Conservation (phyloP, 2,113 vertebrate species). For the Gallinago paraguaiae region DNA sequence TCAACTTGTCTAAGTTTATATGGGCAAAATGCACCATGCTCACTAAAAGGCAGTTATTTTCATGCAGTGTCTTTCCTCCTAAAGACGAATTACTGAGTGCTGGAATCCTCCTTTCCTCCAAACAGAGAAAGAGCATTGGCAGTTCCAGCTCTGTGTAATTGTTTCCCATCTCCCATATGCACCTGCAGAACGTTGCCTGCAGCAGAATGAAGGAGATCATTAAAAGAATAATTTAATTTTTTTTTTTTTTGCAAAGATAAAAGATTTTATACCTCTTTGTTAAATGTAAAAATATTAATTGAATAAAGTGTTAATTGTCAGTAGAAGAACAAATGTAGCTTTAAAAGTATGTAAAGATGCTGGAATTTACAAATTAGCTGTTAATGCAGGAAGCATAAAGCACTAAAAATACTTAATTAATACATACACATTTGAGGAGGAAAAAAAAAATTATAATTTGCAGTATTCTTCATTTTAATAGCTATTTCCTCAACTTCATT, state of each 20-base stretch:
- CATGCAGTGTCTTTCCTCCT: background rate
- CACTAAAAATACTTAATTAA: background rate
- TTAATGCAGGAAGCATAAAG: background rate
- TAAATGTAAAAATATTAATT: background rate
- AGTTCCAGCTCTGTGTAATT: background rate
- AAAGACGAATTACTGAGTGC: background rate
- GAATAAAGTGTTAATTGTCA: background rate
- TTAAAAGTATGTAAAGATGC: background rate
- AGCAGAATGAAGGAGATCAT: background rate
- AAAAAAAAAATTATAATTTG: background rate
- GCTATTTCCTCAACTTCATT: background rate
- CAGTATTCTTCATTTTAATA: background rate
- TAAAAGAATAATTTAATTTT: background rate
- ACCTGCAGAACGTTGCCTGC: background rate
- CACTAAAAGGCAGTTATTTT: background rate
- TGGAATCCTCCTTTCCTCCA: background rate
- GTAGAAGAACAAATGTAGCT: background rate
- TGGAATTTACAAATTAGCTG: background rate
- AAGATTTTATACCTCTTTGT: background rate
- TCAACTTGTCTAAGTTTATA: background rate
- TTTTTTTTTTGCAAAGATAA: background rate
- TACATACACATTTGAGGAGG: background rate
- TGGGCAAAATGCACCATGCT: background rate
- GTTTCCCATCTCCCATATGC: background rate
- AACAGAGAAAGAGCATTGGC: background rate